Evolutionary conservation across 2,113 vertebrate species (phyloP).

Genomic region (Tor tambroides): DNA sequence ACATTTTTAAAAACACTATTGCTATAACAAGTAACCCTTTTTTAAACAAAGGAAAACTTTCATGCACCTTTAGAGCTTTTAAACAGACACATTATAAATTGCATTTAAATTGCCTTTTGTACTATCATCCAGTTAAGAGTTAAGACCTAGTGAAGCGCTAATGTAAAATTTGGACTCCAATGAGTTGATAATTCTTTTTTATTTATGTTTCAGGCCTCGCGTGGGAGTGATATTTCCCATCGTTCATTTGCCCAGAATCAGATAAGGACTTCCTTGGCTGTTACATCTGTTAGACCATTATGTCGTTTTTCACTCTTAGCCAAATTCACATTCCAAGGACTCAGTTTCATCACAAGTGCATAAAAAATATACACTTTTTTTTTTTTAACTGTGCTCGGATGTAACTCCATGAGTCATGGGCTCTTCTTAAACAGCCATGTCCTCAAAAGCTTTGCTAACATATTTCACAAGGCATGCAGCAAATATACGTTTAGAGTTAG

Average conservation of each 20-base stretch:
- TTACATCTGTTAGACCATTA: slow-evolving; percentile 45
- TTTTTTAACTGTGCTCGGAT: not conserved
- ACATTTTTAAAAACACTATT: not conserved
- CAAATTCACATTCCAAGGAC: slow-evolving; percentile 27
- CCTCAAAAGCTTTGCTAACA: not conserved
- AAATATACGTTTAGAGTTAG: not conserved
- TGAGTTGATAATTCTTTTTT: slow-evolving; percentile 1
- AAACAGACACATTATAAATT: not conserved
- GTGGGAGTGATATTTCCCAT: slow-evolving; percentile 25
- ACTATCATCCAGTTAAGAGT: not conserved
- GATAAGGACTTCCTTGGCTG: slow-evolving; percentile 38
- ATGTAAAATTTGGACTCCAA: slow-evolving; percentile 7
- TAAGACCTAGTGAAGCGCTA: not conserved
- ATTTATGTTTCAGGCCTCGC: slow-evolving; percentile 9
- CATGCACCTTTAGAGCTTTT: not conserved
- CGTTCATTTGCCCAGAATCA: not conserved
- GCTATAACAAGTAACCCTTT: not conserved
- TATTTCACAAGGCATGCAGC: not conserved
- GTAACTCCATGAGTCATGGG: slow-evolving; percentile 27
- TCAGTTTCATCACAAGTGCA: not conserved
- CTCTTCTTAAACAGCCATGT: not conserved
- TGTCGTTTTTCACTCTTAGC: slow-evolving; percentile 26
- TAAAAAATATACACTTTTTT: slow-evolving; percentile 2
- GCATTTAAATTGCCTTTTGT: slow-evolving; percentile 11
- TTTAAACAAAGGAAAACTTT: not conserved